These are phyloP conservation scores for Nomada ferruginata DNA, from an alignment of 2,888 invertebrate genomes.

Conservation along the genomic window DNA sequence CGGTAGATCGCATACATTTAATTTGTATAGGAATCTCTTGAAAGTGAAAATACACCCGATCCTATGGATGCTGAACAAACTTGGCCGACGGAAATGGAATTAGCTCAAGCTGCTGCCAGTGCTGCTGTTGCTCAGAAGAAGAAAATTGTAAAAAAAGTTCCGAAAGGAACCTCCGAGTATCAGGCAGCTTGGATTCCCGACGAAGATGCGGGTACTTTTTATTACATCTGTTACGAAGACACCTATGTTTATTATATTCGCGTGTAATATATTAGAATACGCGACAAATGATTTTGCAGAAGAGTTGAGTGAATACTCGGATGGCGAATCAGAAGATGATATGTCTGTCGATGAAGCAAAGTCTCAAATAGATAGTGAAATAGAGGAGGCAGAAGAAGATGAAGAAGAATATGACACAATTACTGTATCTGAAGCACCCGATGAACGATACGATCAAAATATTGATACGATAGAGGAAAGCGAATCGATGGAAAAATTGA, in stretches of 20 bases:
- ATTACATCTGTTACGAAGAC: neutral
- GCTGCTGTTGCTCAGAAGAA: slow-evolving; percentile 86
- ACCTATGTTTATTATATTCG: neutral
- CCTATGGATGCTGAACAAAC: slow-evolving; percentile 98
- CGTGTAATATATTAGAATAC: neutral
- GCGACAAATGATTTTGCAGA: slow-evolving; percentile 54
- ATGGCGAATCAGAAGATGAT: slow-evolving; percentile 84
- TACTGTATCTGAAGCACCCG: slow-evolving; percentile 81
- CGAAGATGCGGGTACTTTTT: slow-evolving; percentile 85
- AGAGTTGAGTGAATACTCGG: slow-evolving; percentile 73
- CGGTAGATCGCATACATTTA: neutral
- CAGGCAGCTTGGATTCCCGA: slow-evolving; percentile 97
- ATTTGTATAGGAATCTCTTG: slow-evolving; percentile 47
- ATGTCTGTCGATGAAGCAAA: slow-evolving; percentile 79
- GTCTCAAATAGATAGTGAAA: slow-evolving; percentile 75
- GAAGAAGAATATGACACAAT: slow-evolving; percentile 89
- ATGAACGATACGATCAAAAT: slow-evolving; percentile 84
- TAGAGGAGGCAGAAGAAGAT: slow-evolving; percentile 85
- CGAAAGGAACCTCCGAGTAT: slow-evolving; percentile 98
- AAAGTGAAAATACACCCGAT: slow-evolving; percentile 92
- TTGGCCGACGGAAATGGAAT: slow-evolving; percentile 97
- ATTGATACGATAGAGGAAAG: slow-evolving; percentile 92
- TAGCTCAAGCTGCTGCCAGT: slow-evolving; percentile 88
- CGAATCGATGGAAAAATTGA: slow-evolving; percentile 89
- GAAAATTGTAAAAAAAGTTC: slow-evolving; percentile 92